Evolutionary conservation across 2,888 invertebrate species (phyloP), one percentile per base, ranked within the genome.

Genomic region (Acronicta alni): DNA sequence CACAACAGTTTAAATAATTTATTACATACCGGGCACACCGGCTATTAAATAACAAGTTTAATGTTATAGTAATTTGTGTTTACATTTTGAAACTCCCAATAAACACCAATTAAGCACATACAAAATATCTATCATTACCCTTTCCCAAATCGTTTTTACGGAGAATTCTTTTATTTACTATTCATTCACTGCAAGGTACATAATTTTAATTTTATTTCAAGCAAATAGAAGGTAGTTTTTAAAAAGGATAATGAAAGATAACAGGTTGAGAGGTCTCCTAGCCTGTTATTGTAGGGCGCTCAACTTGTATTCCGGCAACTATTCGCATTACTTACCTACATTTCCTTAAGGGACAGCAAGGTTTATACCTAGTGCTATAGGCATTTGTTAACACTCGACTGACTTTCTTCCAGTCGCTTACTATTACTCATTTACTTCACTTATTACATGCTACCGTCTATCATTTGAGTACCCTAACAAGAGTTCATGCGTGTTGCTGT

Each of bases 381-480:
- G 61, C 18, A 52, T 55, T 56, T 35, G 35, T 10, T 44, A 49
- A 18, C 8, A 45, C 7, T 46, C 4, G 35, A 56, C 54, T 67
- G 43, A 8, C 26, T 52, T 44, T 57, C n/a, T 26, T 46, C 12
- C 49, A 58, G 52, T 43, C 37, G 53, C 16, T 61, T 12, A 41
- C 15, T 49, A 35, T 44, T 14, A 43, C n/a, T 51, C 38, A 39
- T 59, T 60, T 49, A 60, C 59, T 62, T 72, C 77, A 80, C 72
- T 75, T 66, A 66, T 75, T n/a, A 79, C 86, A 85, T 85, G 85
- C 85, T 82, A 77, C 80, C 79, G 66, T 78, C 57, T 67, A 69
- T 49, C 57, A 63, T 66, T 75, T 66, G 69, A 77, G 77, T 66
- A 68, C 64, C 73, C 69, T 63, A 58, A 61, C 64, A 75, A 66